phyloP scores from a whole-genome alignment of 2,888 invertebrate genomes.

The Nephrotoma flavescens region DNA sequence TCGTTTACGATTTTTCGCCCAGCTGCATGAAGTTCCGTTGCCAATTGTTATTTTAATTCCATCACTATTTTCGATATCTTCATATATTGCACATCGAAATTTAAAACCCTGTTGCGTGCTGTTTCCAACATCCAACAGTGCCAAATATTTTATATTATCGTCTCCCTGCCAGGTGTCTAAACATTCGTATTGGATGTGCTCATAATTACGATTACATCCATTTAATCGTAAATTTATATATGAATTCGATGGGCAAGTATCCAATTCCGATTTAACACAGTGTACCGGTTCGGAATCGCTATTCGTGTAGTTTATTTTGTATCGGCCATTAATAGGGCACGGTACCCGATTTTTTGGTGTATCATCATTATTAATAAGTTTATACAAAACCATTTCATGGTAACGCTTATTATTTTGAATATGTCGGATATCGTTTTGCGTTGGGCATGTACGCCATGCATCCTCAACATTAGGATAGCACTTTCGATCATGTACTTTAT shows the following conservation, averaged over 20 bases:
- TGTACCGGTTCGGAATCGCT: constrained; percentile 35
- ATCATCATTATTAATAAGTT: constrained; percentile 37
- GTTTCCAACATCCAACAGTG: constrained; percentile 32
- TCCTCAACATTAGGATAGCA: constrained; percentile 44
- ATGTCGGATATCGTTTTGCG: constrained; percentile 25
- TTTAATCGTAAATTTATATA: constrained; percentile 39
- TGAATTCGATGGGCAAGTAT: constrained; percentile 46
- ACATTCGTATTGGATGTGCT: constrained; percentile 44
- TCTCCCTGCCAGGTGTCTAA: constrained; percentile 46
- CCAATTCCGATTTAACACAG: constrained; percentile 40
- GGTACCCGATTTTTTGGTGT: constrained; percentile 38
- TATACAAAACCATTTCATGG: constrained; percentile 41
- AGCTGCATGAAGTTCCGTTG: constrained; percentile 44
- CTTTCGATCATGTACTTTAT: constrained; percentile 18
- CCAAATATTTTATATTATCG: constrained; percentile 39
- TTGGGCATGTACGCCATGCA: constrained; percentile 42
- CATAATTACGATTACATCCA: constrained; percentile 38
- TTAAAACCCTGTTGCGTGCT: constrained; percentile 26
- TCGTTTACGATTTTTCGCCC: constrained; percentile 3
- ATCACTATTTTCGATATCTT: constrained; percentile 34
- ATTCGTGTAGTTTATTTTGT: constrained; percentile 39
- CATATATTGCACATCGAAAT: constrained; percentile 44
- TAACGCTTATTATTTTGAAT: constrained; percentile 11
- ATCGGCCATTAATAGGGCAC: constrained; percentile 47
- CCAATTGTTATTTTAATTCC: constrained; percentile 42